These are phyloP conservation scores for Peromyscus melanophrys DNA, from an alignment of 2,797 vertebrate species.

Conservation along the genomic window DNA sequence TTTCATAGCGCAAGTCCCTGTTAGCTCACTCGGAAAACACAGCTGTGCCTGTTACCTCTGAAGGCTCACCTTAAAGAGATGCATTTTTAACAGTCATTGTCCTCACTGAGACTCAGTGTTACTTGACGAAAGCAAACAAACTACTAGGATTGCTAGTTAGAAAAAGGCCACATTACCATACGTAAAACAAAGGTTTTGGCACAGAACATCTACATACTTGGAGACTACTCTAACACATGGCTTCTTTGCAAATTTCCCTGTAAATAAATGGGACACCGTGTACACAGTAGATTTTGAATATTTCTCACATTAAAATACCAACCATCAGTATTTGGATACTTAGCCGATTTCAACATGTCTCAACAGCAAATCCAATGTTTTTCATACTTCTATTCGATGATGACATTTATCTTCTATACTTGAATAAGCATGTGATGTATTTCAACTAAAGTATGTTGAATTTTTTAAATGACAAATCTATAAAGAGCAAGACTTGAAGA, in stretches of 20 bases:
- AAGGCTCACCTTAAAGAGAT: slow-evolving; percentile 25
- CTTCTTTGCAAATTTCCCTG: neutral
- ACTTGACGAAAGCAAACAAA: slow-evolving; percentile 52
- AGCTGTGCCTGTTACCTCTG: slow-evolving; percentile 1
- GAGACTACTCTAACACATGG: neutral
- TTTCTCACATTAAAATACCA: slow-evolving; percentile 47
- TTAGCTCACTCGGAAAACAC: slow-evolving; percentile 31
- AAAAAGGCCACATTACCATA: slow-evolving; percentile 20
- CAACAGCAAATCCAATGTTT: neutral
- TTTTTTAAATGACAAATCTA: neutral
- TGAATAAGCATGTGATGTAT: neutral
- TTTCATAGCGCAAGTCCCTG: neutral
- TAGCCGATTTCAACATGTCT: slow-evolving; percentile 29
- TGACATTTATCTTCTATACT: neutral
- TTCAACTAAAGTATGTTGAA: neutral
- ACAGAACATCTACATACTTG: neutral
- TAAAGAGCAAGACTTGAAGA: slow-evolving; percentile 1
- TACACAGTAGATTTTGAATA: neutral
- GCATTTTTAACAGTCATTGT: slow-evolving; percentile 45
- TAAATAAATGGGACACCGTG: neutral
- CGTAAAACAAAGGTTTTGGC: slow-evolving; percentile 50
- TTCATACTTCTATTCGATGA: neutral
- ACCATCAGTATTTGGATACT: neutral
- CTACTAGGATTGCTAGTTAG: neutral
- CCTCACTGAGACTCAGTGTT: slow-evolving; percentile 43